phyloP scores from a whole-genome alignment of 1,140 invertebrate species.

The Trissolcus basalis region DNA sequence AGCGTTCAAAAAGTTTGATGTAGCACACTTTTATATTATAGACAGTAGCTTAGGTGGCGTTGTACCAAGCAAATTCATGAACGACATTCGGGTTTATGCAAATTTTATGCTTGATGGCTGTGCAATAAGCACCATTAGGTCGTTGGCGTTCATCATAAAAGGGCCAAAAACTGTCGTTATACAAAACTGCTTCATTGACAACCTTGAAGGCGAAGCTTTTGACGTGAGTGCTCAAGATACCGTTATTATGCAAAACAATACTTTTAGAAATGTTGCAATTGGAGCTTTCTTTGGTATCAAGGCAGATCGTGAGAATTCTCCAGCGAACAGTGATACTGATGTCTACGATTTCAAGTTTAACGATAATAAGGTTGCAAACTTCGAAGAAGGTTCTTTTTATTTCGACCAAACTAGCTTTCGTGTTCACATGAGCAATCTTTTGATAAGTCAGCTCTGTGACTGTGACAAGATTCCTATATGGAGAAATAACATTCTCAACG shows the following conservation, averaged over 20 bases:
- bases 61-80: constrained; percentile 83
- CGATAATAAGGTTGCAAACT: constrained; percentile 79
- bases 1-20: constrained; percentile 86
- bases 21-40: constrained; percentile 79
- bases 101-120: constrained; percentile 77
- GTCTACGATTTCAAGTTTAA: constrained; percentile 80
- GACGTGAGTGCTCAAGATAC: constrained; percentile 79
- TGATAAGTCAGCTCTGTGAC: constrained; percentile 79
- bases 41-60: constrained; percentile 75
- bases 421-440: constrained; percentile 78
- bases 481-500: constrained; percentile 73
- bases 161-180: constrained; percentile 79
- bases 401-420: constrained; percentile 78
- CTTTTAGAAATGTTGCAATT: constrained; percentile 76
- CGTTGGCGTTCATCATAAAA: constrained; percentile 78
- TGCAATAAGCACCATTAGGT: constrained; percentile 68
- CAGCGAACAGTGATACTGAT: constrained; percentile 42
- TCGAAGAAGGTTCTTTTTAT: constrained; percentile 78
- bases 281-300: constrained; percentile 80
- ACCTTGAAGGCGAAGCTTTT: constrained; percentile 81
- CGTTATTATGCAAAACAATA: constrained; percentile 82
- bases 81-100: constrained; percentile 82
- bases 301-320: constrained; percentile 73
- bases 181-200: constrained; percentile 79
- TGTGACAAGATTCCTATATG: constrained; percentile 75